A percentile compares a stretch with the other conserved stretches of the same genome.
These are phyloP conservation scores for Oncorhynchus kisutch DNA, from an alignment of 2,113 vertebrate species.

Conservation along the genomic window DNA sequence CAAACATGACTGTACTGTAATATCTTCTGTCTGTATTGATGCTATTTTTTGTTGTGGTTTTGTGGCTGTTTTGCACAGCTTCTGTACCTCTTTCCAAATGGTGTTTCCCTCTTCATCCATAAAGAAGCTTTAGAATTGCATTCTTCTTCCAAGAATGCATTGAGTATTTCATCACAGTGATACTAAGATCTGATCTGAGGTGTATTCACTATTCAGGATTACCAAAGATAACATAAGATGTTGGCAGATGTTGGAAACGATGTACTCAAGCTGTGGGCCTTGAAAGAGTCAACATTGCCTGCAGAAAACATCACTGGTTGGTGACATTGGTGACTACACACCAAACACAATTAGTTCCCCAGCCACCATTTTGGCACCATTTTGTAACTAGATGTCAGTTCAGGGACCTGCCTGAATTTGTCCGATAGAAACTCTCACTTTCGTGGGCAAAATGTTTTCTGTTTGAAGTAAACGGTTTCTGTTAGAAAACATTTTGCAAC, in stretches of 20 bases:
- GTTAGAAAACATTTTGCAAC: no score
- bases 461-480: no score
- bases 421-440: background rate
- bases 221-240: no score
- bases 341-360: no score
- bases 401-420: background rate
- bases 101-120: background rate
- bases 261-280: no score
- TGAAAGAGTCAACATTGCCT: background rate
- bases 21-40: no score
- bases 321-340: no score
- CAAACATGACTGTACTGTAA: background rate
- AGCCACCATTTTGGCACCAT: background rate
- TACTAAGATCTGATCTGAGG: no score
- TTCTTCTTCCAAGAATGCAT: background rate
- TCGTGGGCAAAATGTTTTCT: background rate
- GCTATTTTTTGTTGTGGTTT: background rate
- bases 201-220: background rate
- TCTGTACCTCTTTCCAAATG: background rate
- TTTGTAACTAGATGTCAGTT: background rate
- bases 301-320: background rate
- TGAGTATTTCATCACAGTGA: no score
- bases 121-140: background rate
- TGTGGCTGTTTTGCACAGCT: background rate
- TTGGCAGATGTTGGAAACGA: background rate